Base-by-base conservation (phyloP, 2,888 invertebrate genomes). In the Gnatocerus cornutus region DNA sequence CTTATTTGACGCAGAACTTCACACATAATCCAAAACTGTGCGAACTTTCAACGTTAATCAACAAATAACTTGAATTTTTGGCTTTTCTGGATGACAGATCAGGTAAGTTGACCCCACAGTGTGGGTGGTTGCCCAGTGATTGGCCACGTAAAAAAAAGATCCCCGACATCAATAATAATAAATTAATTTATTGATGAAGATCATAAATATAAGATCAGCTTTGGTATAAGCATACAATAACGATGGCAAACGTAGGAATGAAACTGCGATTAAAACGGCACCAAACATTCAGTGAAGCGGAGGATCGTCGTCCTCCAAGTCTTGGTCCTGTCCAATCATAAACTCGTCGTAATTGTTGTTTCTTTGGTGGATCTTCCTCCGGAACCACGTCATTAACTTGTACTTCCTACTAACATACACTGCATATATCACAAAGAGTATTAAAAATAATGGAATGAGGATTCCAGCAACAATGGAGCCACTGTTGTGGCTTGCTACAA, bases 321-420 rank as follows among this genome's bases (percentile, higher is more conserved):
- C 84, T 69, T 83, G 82, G 70, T 85, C 84, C 69, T 83, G 82
- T 4, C 85, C 85, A 71, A 85, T 85, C 84, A 85, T 85, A 68
- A 85, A 84, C 74, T 85, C 85, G 76, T 85, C 85, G 72, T 85
- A 85, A 71, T 79, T 84, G 70, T 77, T 79, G 70, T 80, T 80
- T 78, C 84, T 82, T 78, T 82, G 81, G 75, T 77, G 78, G 39
- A 84, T 73, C 73, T 82, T 84, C 65, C 76, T 81, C 64, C 82
- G 78, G 30, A 84, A 66, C 83, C 82, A 83, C 56, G 76, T 76
- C 29, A 82, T 61, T 50, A 84, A 48, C 53, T 81, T 79, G 69
- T 82, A 84, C 72, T 80, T 83, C 67, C 80, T 79, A 73, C 77
- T 78, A 69, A 81, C 67, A 77, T 82, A 83, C 64, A 84, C 71